A percentile compares a stretch with the other conserved stretches of the same genome.
phyloP scores from a whole-genome alignment of 2,797 vertebrate species.

The Rhynchonycteris naso region DNA sequence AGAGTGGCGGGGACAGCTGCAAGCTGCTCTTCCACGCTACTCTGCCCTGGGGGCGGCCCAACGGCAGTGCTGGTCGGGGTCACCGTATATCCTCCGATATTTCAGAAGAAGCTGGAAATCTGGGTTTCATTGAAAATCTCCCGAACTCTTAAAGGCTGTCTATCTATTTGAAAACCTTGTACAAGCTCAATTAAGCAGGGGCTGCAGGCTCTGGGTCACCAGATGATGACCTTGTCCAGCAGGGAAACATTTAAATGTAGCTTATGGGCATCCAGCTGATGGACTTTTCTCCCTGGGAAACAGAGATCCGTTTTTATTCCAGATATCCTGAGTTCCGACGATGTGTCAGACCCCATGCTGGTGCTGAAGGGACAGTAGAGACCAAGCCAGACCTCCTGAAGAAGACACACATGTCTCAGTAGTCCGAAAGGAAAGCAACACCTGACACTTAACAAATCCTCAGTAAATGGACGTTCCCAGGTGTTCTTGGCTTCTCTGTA shows the following conservation, averaged over 20 bases:
- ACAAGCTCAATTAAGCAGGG: background rate
- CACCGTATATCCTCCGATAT: background rate
- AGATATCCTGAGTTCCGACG: background rate
- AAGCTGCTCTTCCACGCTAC: background rate
- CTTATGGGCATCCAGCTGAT: background rate
- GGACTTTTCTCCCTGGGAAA: background rate
- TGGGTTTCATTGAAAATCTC: background rate
- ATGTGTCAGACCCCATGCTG: background rate
- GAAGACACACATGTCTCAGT: background rate
- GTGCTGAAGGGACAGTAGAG: background rate
- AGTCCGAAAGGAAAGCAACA: background rate
- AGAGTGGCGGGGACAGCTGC: background rate
- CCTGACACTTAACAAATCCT: background rate
- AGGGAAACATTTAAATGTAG: background rate
- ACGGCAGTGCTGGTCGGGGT: background rate
- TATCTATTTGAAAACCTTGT: conserved; percentile 13
- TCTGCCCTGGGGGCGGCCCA: background rate
- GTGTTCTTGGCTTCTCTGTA: background rate
- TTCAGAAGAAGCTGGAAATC: conserved; percentile 17
- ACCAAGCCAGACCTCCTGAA: background rate
- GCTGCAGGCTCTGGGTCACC: background rate
- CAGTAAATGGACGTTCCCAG: background rate
- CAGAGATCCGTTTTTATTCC: background rate
- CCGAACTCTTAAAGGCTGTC: background rate
- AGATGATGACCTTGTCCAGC: background rate